Conservation (phyloP, 2,797 vertebrate species). For the Hypotaenidia okinawae region DNA sequence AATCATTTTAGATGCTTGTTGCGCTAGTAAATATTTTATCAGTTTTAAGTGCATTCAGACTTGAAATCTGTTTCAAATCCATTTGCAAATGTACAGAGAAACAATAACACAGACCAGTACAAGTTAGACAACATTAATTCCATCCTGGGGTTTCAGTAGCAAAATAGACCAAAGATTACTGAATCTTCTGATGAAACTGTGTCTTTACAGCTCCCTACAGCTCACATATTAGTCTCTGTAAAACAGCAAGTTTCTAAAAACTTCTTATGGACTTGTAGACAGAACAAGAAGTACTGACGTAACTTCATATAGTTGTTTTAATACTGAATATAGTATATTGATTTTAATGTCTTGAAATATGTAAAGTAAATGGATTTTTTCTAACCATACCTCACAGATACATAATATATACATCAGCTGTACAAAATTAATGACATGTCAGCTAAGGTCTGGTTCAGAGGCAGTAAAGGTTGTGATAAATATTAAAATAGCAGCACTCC, state of each 20-base stretch:
- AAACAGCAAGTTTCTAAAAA: conserved; percentile 59
- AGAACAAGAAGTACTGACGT: conserved; percentile 36
- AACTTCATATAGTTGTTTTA: not conserved
- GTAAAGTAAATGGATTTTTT: conserved; percentile 53
- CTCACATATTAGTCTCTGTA: conserved; percentile 48
- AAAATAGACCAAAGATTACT: conserved; percentile 39
- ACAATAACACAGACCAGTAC: conserved; percentile 24
- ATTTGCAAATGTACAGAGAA: conserved; percentile 29
- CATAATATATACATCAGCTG: not conserved
- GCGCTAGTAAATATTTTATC: conserved; percentile 41
- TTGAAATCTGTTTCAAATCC: conserved; percentile 55
- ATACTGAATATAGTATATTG: conserved; percentile 14
- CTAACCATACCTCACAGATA: not conserved
- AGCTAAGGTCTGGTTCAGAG: not conserved
- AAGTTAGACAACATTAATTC: conserved; percentile 70
- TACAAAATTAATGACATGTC: conserved; percentile 43
- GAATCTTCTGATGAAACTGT: conserved; percentile 50
- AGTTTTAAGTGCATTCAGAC: conserved; percentile 56
- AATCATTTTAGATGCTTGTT: conserved; percentile 2
- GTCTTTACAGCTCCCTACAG: conserved; percentile 41
- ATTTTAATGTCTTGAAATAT: conserved; percentile 51
- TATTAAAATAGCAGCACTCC: not conserved
- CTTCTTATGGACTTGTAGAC: conserved; percentile 11
- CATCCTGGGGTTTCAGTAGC: conserved; percentile 27
- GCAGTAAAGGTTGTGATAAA: not conserved